Base-by-base conservation (phyloP, 2,797 vertebrate species). In the Australoheros facetus region DNA sequence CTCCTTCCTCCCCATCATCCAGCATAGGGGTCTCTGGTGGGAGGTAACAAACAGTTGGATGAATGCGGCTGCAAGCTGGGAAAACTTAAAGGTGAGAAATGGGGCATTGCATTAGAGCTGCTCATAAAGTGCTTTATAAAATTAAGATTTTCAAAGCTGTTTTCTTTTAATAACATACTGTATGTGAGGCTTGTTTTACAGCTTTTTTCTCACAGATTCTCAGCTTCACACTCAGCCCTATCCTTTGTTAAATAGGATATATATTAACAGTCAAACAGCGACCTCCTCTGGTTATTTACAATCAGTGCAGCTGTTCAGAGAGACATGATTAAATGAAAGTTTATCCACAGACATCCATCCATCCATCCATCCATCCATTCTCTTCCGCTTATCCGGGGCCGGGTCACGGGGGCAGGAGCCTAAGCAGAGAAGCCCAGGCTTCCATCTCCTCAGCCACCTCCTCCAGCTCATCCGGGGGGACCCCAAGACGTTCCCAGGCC, bases 1-100 rank as follows among this genome's bases (percentile, higher is more conserved):
- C 98, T 2, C 97, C 98, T 84, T 99, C 98, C 23, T 99, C 98
- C 4, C 97, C 97, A 34, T 99, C 98, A 69, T 99, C 98, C 91
- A 99, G 91, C 97, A 99, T 99, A 0, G 98, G 98, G 7, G 98
- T 99, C 92, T 98, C 98, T 99, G 92, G 19, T 1, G 16, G 82
- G 56, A 51, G 23, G 11, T 32, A 76, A 69, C 26, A 62, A 82
- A 12, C 12, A 75, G 39, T n/a, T 5, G n/a, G 23, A 16, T 73
- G 30, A 75, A 13, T 11, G 10, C 2, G 12, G 26, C 28, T 42
- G 14, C 17, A 45, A n/a, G 32, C 10, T 28, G 30, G 16, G 11
- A 28, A 62, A 26, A 13, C 28, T 7, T 53, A 10, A 53, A n/a
- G 23, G 62, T 69, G 62, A 69, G 62, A 51, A 69, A 69, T 45